Percentiles rank a stretch among this genome's conserved stretches.
Conservation (phyloP, 2,113 vertebrate species). For the Melanostigma gelatinosum region DNA sequence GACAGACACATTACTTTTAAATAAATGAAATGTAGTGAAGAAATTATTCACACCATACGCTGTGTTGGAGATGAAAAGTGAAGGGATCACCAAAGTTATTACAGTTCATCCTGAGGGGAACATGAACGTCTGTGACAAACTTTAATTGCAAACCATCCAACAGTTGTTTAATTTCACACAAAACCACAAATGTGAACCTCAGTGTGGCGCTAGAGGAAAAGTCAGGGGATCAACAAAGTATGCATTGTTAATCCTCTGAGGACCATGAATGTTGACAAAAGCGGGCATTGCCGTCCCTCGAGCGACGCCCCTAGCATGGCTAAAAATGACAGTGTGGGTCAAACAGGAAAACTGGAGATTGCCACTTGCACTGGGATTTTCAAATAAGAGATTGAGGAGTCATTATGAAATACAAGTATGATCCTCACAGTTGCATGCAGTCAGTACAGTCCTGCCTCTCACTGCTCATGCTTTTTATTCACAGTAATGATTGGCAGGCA, state of each 20-base stretch:
- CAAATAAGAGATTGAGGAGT: not conserved
- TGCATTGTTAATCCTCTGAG: not conserved
- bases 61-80: not conserved
- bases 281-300: not conserved
- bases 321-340: not conserved
- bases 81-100: not conserved
- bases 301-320: not conserved
- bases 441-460: conserved; percentile 1
- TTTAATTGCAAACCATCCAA: not conserved
- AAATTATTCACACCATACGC: not conserved
- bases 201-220: not conserved
- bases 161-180: not conserved
- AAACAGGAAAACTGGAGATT: not conserved
- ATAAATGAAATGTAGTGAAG: not conserved
- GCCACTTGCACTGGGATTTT: not conserved
- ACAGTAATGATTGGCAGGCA: conserved; percentile 42
- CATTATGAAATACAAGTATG: not conserved
- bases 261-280: not conserved
- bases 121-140: not conserved
- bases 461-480: conserved; percentile 22
- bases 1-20: too few species aligned
- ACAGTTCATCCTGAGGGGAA: not conserved
- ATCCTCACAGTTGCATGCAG: not conserved
- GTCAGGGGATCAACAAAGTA: not conserved
- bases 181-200: not conserved